Evolutionary conservation across 2,888 invertebrate species (phyloP), one percentile per base, ranked within the genome.

Genomic region (Perizoma affinitatum): DNA sequence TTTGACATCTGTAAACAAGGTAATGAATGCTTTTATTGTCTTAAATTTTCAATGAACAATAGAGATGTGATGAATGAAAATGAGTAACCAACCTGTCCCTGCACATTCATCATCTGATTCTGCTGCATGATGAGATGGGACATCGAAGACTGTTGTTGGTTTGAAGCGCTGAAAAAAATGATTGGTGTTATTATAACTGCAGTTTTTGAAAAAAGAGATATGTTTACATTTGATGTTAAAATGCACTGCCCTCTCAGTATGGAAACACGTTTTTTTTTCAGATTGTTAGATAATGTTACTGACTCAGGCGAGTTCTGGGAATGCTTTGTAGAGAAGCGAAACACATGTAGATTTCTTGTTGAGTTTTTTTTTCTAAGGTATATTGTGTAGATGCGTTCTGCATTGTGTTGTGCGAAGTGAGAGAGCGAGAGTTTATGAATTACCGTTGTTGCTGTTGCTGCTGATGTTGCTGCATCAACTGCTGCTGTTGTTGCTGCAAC

Each of bases 391-490:
- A 22, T 3, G 22, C 22, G 22, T 22, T 22, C 22, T 22, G 22
- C 22, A 22, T 22, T 22, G 22, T 22, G 3, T 22, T 22, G 22
- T 1, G 22, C 22, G 22, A 22, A 22, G 22, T 2, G 22, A 1
- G 22, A 22, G 22, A 22, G 22, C 22, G 22, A 22, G 22, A 22
- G 6, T 5, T 7, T 53, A 44, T 7, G 10, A 33, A 6, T 10
- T 69, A 84, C 86, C 84, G 79, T 65, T 89, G 87, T 8, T 58
- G 62, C 10, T 59, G 59, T 38, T 59, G 62, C 10, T 61, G 61
- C n/a, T 93, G 93, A 65, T 89, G 90, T 35, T 91, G 90, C 92
- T 96, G 95, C 86, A 95, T 81, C 66, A 95, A n/a, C 49, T 64
- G 83, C 74, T 95, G 95, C 68, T 95, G 93, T 61, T 95, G 93